Percentiles rank a stretch among this genome's conserved stretches.
Conservation (phyloP, 2,888 invertebrate species). For the Dolichomitus sp. region DNA sequence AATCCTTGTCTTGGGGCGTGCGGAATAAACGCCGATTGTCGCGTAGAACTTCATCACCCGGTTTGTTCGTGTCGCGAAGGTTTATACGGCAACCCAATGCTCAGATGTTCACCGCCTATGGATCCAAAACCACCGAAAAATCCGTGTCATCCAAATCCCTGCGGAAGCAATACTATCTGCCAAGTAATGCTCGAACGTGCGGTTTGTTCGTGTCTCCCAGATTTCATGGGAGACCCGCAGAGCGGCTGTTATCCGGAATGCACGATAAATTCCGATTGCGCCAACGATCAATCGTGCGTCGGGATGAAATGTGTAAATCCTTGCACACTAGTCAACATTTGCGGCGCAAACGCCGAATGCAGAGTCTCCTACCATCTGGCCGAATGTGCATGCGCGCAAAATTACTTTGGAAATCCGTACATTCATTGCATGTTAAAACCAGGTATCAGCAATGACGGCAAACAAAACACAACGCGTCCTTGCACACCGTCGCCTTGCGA, state of each 20-base stretch:
- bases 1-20: conserved; percentile 95
- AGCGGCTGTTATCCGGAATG: conserved; percentile 93
- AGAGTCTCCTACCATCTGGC: conserved; percentile 93
- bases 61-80: conserved; percentile 92
- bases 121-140: conserved; percentile 88
- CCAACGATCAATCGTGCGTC: conserved; percentile 91
- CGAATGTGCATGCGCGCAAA: conserved; percentile 92
- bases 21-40: conserved; percentile 91
- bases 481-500: conserved; percentile 94
- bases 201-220: conserved; percentile 92
- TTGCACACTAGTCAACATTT: conserved; percentile 90
- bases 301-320: conserved; percentile 92
- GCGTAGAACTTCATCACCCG: conserved; percentile 93
- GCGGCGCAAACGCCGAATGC: conserved; percentile 94
- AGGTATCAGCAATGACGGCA: conserved; percentile 69
- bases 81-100: conserved; percentile 92
- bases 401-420: conserved; percentile 93
- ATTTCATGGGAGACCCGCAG: conserved; percentile 93
- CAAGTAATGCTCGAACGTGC: conserved; percentile 90
- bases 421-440: conserved; percentile 90
- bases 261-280: conserved; percentile 94
- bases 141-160: conserved; percentile 92
- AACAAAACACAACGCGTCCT: conserved; percentile 89
- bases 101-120: conserved; percentile 90
- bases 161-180: conserved; percentile 93